phyloP scores from a whole-genome alignment of 2,113 vertebrate species.

The Myxocyprinus asiaticus region DNA sequence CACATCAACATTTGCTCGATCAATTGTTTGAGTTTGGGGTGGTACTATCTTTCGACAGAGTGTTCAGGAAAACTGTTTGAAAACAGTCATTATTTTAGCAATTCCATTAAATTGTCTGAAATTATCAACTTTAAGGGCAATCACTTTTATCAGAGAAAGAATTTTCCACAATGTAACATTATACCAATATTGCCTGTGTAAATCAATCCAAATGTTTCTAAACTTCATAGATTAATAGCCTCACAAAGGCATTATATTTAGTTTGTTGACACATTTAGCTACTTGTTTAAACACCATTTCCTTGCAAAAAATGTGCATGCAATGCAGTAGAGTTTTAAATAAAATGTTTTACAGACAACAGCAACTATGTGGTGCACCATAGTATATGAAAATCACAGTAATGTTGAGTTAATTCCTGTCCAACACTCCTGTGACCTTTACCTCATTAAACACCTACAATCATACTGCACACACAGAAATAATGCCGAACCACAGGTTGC shows the following conservation, averaged over 20 bases:
- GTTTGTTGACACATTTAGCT: neutral
- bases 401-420: neutral
- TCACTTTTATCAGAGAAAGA: neutral
- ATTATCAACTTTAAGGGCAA: no score
- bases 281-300: neutral
- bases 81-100: no score
- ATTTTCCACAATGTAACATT: no score
- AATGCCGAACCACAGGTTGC: conserved; percentile 60
- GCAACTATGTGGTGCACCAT: neutral
- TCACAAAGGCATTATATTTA: neutral
- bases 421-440: conserved; percentile 32
- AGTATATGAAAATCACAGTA: neutral
- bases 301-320: neutral
- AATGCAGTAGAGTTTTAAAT: neutral
- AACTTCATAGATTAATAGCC: neutral
- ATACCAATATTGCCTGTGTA: neutral
- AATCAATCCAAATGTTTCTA: neutral
- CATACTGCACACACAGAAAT: conserved; percentile 59
- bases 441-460: conserved; percentile 50
- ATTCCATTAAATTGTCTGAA: no score
- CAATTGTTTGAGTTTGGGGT: no score
- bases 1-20: no score
- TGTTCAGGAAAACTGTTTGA: no score
- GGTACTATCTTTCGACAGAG: no score
- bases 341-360: neutral